Conservation (phyloP, 2,888 invertebrate genomes). For the Mactromeris polynyma region DNA sequence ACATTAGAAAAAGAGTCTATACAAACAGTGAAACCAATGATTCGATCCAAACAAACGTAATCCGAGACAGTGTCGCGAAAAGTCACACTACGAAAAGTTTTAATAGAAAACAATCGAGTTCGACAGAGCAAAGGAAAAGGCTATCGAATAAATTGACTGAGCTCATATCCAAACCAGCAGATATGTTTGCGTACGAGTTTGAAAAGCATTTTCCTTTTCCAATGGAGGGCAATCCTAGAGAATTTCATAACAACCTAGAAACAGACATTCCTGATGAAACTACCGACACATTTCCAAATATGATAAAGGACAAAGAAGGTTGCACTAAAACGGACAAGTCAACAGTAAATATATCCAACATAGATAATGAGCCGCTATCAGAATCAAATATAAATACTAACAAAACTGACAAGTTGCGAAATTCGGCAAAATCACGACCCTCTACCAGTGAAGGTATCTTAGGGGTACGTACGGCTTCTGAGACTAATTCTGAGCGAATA, state of each 20-base stretch:
- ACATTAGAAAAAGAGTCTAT: not conserved
- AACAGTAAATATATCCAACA: not conserved
- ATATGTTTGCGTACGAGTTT: constrained; percentile 18
- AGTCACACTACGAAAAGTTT: not conserved
- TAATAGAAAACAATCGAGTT: not conserved
- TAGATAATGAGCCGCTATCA: not conserved
- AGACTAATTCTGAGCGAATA: constrained; percentile 16
- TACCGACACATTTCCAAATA: not conserved
- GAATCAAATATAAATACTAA: not conserved
- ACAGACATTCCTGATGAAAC: constrained; percentile 1
- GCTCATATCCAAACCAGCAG: not conserved
- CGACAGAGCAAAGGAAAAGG: not conserved
- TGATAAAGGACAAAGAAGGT: not conserved
- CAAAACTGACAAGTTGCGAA: not conserved
- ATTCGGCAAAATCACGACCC: constrained; percentile 18
- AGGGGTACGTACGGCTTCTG: constrained; percentile 4
- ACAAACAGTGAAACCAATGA: not conserved
- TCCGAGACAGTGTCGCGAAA: not conserved
- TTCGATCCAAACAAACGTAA: constrained; percentile 26
- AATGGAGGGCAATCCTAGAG: constrained; percentile 27
- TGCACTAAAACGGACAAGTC: not conserved
- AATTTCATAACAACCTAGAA: constrained; percentile 26
- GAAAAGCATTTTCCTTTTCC: constrained; percentile 30
- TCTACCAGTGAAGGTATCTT: constrained; percentile 27
- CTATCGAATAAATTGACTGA: not conserved